Evolutionary conservation across 2,888 invertebrate genomes (phyloP).

Genomic region (Baronia brevicornis): DNA sequence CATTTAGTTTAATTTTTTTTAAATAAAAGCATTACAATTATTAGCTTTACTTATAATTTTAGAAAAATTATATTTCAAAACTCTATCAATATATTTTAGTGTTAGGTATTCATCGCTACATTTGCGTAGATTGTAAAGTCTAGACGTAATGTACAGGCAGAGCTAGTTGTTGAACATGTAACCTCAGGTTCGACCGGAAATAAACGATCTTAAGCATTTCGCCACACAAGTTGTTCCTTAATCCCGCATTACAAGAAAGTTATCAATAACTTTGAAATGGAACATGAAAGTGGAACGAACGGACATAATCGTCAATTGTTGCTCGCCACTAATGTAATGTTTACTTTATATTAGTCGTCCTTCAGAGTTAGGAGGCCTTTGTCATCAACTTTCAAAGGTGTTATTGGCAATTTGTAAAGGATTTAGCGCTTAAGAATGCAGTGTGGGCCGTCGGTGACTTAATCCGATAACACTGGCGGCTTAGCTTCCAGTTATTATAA

Average conservation of each 20-base stretch:
- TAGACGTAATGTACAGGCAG: constrained; percentile 12
- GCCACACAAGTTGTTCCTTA: constrained; percentile 60
- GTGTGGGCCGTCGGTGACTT: constrained; percentile 30
- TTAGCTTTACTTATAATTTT: no score
- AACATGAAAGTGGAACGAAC: constrained; percentile 34
- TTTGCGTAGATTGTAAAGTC: constrained; percentile 18
- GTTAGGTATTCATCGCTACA: no score
- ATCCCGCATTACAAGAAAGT: constrained; percentile 54
- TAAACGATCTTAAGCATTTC: constrained; percentile 35
- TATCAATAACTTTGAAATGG: constrained; percentile 50
- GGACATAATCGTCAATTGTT: constrained; percentile 53
- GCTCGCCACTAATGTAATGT: constrained; percentile 54
- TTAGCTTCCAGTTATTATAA: constrained; percentile 11
- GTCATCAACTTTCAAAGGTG: constrained; percentile 37
- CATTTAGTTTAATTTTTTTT: no score
- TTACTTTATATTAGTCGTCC: constrained; percentile 54
- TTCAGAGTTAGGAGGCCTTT: constrained; percentile 49
- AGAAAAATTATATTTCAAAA: no score
- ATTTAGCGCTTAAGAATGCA: constrained; percentile 27
- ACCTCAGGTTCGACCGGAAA: constrained; percentile 43
- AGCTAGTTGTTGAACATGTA: constrained; percentile 1
- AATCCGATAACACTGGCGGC: constrained; percentile 43
- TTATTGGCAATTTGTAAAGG: constrained; percentile 37
- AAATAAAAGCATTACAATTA: no score
- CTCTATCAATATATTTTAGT: no score